Conservation (phyloP, 2,888 invertebrate genomes). For the Drosophila dives region DNA sequence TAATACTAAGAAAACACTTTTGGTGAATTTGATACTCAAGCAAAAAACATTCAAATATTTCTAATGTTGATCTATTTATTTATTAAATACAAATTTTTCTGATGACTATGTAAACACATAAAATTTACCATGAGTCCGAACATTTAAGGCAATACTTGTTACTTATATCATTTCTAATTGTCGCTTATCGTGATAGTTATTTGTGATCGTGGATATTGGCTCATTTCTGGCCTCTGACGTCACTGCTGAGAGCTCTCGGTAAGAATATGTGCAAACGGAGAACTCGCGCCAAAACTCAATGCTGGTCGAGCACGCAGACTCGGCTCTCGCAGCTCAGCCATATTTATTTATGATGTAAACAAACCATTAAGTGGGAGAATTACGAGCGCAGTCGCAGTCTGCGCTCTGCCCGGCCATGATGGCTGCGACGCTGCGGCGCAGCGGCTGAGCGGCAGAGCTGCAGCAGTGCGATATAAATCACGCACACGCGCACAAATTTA, state of each 20-base stretch:
- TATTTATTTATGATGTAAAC: constrained; percentile 84
- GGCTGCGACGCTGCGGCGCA: constrained; percentile 56
- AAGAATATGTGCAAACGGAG: constrained; percentile 23
- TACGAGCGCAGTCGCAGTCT: constrained; percentile 78
- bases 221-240: constrained; percentile 32
- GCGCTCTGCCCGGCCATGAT: constrained; percentile 64
- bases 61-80: not conserved
- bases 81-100: not conserved
- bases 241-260: constrained; percentile 27
- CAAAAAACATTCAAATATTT: not conserved
- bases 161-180: constrained; percentile 42
- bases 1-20: not conserved
- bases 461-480: constrained; percentile 63
- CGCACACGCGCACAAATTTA: constrained; percentile 64
- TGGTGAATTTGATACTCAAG: not conserved
- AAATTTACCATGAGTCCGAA: not conserved
- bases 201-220: constrained; percentile 16
- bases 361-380: constrained; percentile 83
- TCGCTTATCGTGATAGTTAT: constrained; percentile 41
- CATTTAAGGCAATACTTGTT: constrained; percentile 10
- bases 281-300: constrained; percentile 57
- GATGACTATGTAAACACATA: too few species aligned
- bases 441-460: constrained; percentile 34
- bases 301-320: constrained; percentile 40
- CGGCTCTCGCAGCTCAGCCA: constrained; percentile 73